A percentile compares a stretch with the other conserved stretches of the same genome.
phyloP scores from a whole-genome alignment of 2,888 invertebrate genomes.

The Alcis repandata region DNA sequence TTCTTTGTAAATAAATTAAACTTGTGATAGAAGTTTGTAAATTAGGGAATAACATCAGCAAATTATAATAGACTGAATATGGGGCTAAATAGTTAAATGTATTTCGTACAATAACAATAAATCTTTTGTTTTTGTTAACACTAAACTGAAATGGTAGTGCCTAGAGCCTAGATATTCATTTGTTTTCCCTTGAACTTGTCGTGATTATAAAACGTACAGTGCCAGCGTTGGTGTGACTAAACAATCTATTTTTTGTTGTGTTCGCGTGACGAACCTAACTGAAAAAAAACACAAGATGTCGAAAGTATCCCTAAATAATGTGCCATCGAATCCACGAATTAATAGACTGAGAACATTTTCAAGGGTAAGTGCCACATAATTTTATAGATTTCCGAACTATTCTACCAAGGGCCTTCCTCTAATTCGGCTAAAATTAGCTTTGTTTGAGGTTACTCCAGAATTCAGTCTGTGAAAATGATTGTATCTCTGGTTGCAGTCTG shows the following conservation, averaged over 20 bases:
- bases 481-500: background rate
- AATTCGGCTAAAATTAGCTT: conserved; percentile 55
- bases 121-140: conserved; percentile 64
- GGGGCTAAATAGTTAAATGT: conserved; percentile 65
- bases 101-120: conserved; percentile 59
- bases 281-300: conserved; percentile 67
- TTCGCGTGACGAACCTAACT: conserved; percentile 54
- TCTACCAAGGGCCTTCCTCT: conserved; percentile 42
- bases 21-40: conserved; percentile 15
- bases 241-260: conserved; percentile 64
- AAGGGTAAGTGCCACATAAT: conserved; percentile 69
- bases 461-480: conserved; percentile 15
- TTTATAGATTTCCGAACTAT: conserved; percentile 32
- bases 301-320: conserved; percentile 81
- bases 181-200: conserved; percentile 68
- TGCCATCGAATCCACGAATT: conserved; percentile 81
- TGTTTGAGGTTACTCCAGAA: conserved; percentile 58
- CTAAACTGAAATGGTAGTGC: conserved; percentile 40
- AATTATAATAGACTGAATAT: conserved; percentile 46
- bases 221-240: conserved; percentile 64
- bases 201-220: conserved; percentile 61
- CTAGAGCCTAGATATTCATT: conserved; percentile 57
- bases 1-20: conserved; percentile 10
- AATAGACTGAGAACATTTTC: conserved; percentile 80
- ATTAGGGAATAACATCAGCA: conserved; percentile 21